A percentile compares a stretch with the other conserved stretches of the same genome.
phyloP scores from a whole-genome alignment of 1,140 invertebrate species.

The Lepidurus packardi region DNA sequence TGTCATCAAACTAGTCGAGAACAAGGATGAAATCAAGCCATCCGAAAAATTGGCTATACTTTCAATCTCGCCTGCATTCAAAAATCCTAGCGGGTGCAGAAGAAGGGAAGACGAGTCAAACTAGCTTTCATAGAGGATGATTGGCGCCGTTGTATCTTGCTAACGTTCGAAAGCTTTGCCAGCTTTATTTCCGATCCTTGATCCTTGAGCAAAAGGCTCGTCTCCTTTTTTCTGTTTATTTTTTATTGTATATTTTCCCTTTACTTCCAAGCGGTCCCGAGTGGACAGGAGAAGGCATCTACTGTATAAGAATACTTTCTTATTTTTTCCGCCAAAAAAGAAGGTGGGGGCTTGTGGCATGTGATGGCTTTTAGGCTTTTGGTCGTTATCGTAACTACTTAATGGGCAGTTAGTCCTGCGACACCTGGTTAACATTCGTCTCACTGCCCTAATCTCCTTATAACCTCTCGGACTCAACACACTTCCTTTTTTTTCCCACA shows the following conservation, averaged over 20 bases:
- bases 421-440: slow-evolving; percentile 17
- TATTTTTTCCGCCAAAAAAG: neutral
- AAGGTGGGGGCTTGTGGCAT: neutral
- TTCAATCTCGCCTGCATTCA: slow-evolving; percentile 15
- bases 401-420: slow-evolving; percentile 6
- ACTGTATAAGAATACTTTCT: no score
- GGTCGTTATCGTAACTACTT: slow-evolving; percentile 19
- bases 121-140: slow-evolving; percentile 4
- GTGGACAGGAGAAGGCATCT: no score
- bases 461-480: neutral
- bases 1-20: slow-evolving; percentile 3
- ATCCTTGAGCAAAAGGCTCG: neutral
- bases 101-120: neutral
- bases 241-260: neutral
- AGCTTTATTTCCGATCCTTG: slow-evolving; percentile 3
- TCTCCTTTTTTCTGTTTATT: neutral
- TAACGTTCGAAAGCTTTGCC: slow-evolving; percentile 4
- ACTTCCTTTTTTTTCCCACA: neutral
- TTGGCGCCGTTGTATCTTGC: neutral
- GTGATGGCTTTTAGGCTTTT: slow-evolving; percentile 15
- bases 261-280: neutral
- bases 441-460: slow-evolving; percentile 11
- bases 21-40: slow-evolving; percentile 8
- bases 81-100: neutral
- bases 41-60: slow-evolving; percentile 12